A percentile compares a stretch with the other conserved stretches of the same genome.
Evolutionary conservation across 1,140 invertebrate species (phyloP).

Genomic region (Procambarus clarkii): DNA sequence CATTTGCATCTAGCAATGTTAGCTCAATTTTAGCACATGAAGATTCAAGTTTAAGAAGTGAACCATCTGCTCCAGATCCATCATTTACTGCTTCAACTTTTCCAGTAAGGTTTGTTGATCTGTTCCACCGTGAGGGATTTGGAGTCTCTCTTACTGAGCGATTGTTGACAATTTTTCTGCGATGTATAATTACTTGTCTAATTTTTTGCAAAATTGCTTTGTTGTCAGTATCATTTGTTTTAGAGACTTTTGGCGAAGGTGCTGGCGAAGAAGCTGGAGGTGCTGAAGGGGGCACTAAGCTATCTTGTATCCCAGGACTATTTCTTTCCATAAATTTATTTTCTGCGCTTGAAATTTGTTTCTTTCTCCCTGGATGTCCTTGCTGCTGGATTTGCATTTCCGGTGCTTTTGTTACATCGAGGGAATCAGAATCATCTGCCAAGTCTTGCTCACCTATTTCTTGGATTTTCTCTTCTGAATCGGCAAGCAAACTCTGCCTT

Average conservation of each 20-base stretch:
- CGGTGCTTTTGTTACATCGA: neutral
- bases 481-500: neutral
- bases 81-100: neutral
- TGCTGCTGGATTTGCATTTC: neutral
- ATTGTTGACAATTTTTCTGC: neutral
- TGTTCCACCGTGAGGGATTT: neutral
- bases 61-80: neutral
- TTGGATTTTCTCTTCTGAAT: neutral
- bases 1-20: slow-evolving; percentile 70
- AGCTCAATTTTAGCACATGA: slow-evolving; percentile 73
- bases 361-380: neutral
- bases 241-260: neutral
- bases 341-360: neutral
- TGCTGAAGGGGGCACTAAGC: neutral
- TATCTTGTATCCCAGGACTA: neutral
- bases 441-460: neutral
- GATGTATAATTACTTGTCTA: neutral
- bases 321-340: neutral
- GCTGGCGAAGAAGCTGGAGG: neutral
- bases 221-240: neutral
- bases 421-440: neutral
- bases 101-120: neutral
- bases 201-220: neutral
- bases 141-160: neutral
- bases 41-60: neutral